Percentiles rank a stretch among this genome's conserved stretches.
Conservation (phyloP, 1,140 invertebrate species). For the Macrostomum lignano region DNA sequence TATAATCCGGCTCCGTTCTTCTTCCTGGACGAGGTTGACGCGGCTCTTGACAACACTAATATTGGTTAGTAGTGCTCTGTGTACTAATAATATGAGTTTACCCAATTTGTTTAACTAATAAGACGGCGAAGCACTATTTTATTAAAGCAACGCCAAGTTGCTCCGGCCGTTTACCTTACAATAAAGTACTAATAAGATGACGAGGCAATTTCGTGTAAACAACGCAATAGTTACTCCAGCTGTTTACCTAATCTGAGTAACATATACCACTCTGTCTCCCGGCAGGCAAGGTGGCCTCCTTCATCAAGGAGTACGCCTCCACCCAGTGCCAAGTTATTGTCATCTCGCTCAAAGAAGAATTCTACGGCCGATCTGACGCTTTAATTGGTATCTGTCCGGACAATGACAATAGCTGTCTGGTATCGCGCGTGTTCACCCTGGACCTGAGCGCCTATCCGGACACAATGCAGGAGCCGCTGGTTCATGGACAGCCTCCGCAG, state of each 20-base stretch:
- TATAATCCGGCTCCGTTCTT: conserved; percentile 94
- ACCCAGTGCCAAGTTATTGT: conserved; percentile 69
- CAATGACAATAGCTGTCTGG: not conserved
- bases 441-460: not conserved
- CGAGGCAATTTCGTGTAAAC: too few species aligned
- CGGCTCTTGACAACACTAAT: conserved; percentile 90
- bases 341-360: conserved; percentile 96
- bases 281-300: conserved; percentile 36
- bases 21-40: conserved; percentile 95
- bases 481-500: too few species aligned
- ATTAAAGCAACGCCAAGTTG: too few species aligned
- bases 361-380: conserved; percentile 88
- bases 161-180: too few species aligned
- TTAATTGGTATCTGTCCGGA: conserved; percentile 90
- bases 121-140: too few species aligned
- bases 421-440: not conserved
- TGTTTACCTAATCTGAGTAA: too few species aligned
- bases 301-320: conserved; percentile 32
- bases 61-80: conserved; percentile 52
- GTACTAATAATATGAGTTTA: too few species aligned
- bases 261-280: too few species aligned
- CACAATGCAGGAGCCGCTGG: too few species aligned
- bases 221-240: too few species aligned
- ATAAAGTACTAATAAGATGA: too few species aligned
- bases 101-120: too few species aligned